A percentile compares a stretch with the other conserved stretches of the same genome.
phyloP scores from a whole-genome alignment of 2,797 vertebrate species.

The Merluccius polli region DNA sequence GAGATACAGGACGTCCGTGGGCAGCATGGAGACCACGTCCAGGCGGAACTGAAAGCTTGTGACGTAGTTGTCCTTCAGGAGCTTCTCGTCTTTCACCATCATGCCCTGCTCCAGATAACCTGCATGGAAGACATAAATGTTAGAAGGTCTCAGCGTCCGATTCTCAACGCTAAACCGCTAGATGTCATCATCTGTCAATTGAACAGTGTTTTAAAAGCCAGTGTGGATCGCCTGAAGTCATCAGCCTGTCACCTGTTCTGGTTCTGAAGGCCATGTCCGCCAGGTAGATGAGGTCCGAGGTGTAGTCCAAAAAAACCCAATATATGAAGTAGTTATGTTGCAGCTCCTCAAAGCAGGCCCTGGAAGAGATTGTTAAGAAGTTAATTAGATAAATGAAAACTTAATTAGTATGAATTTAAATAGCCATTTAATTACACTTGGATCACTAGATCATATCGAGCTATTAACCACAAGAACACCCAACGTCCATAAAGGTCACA shows the following conservation, averaged over 20 bases:
- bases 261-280: slow-evolving; percentile 86
- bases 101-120: slow-evolving; percentile 94
- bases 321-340: slow-evolving; percentile 79
- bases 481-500: not conserved
- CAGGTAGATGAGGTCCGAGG: slow-evolving; percentile 85
- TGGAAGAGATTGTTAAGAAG: slow-evolving; percentile 49
- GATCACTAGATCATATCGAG: not conserved
- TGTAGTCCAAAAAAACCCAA: slow-evolving; percentile 87
- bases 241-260: slow-evolving; percentile 81
- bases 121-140: slow-evolving; percentile 47
- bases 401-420: not conserved
- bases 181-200: not conserved
- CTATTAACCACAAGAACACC: not conserved
- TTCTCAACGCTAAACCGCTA: not conserved
- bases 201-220: not conserved
- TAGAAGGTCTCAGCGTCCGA: not conserved
- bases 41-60: slow-evolving; percentile 82
- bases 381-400: not conserved
- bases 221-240: not conserved
- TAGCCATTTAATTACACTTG: not conserved
- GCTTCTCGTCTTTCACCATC: slow-evolving; percentile 82
- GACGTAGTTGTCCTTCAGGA: slow-evolving; percentile 80
- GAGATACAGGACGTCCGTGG: slow-evolving; percentile 88
- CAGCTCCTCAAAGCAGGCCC: slow-evolving; percentile 94
- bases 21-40: slow-evolving; percentile 85